These are phyloP conservation scores for Aleadryas rufinucha DNA, from an alignment of 2,113 vertebrate species.

Conservation along the genomic window DNA sequence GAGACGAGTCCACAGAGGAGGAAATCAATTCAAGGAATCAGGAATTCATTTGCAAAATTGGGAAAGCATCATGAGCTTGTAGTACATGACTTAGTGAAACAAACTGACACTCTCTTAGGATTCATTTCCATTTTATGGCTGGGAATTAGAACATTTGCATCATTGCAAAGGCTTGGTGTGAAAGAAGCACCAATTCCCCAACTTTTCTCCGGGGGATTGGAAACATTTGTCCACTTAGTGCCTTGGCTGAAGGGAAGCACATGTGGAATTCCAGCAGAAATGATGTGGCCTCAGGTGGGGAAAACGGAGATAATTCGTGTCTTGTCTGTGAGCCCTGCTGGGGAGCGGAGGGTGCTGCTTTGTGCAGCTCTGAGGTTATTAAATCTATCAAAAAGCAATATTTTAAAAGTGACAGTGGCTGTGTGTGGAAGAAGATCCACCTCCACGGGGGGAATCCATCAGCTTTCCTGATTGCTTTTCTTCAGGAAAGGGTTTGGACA, in stretches of 20 bases:
- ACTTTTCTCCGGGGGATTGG: background rate
- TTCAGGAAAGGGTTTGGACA: background rate
- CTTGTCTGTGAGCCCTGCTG: background rate
- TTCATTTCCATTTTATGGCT: background rate
- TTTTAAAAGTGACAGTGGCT: background rate
- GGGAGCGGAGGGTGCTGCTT: background rate
- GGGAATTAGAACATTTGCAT: background rate
- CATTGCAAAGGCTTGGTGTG: background rate
- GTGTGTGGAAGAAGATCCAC: background rate
- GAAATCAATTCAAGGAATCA: background rate
- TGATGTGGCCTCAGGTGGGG: background rate
- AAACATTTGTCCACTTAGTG: background rate
- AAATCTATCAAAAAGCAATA: background rate
- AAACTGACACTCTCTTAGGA: background rate
- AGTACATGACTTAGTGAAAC: background rate
- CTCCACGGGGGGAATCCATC: background rate
- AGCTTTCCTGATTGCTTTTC: background rate
- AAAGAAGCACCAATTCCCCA: background rate
- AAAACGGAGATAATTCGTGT: accelerated
- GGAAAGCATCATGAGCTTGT: background rate
- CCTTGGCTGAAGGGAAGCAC: background rate
- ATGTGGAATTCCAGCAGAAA: background rate
- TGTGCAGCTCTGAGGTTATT: background rate
- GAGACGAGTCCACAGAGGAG: background rate
- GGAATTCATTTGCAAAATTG: background rate